A percentile compares a stretch with the other conserved stretches of the same genome.
These are phyloP conservation scores for Muntiacus reevesi DNA, from an alignment of 2,113 vertebrate genomes.

Conservation along the genomic window DNA sequence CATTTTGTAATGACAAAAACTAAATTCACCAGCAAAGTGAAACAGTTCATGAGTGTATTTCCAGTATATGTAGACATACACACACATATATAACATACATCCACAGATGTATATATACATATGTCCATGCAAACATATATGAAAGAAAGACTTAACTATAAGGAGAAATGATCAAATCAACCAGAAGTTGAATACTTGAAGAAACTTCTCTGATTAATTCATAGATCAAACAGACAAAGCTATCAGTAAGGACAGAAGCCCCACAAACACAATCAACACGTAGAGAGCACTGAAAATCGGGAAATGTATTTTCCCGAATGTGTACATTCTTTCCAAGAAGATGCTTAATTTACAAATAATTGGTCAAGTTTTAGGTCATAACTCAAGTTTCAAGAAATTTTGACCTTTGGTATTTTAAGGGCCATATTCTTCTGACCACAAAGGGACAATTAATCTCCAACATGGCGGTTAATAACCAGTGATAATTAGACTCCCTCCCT, in stretches of 20 bases:
- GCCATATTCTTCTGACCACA: neutral
- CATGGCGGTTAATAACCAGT: neutral
- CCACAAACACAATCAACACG: neutral
- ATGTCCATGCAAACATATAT: fast-evolving
- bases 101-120: neutral
- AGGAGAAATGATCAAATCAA: neutral
- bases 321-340: neutral
- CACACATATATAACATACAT: neutral
- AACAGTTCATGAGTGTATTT: neutral
- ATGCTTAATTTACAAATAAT: neutral
- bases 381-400: neutral
- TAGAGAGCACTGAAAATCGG: neutral
- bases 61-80: neutral
- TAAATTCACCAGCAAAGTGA: neutral
- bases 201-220: neutral
- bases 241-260: neutral
- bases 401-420: neutral
- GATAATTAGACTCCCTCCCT: neutral
- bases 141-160: neutral
- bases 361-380: neutral
- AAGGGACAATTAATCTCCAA: neutral
- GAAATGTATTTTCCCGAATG: neutral
- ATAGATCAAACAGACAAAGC: neutral
- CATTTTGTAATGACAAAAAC: neutral
- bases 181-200: neutral